These are phyloP conservation scores for Melanerpes aurifrons DNA, from an alignment of 2,113 vertebrate species.

Conservation along the genomic window DNA sequence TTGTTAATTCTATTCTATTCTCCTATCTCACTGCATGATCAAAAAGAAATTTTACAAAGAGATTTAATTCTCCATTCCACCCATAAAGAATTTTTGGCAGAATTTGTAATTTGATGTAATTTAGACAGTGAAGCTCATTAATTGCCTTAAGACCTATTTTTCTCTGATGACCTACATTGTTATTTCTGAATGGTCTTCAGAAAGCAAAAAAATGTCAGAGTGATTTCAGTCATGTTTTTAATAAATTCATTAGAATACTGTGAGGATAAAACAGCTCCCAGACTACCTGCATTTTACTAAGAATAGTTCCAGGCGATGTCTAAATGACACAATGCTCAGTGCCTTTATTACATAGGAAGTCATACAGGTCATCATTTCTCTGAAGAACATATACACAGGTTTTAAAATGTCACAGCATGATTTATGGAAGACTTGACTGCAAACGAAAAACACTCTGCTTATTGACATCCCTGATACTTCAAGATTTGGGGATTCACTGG, in stretches of 20 bases:
- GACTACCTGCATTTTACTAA: not conserved
- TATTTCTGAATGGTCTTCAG: not conserved
- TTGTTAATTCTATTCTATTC: not conserved
- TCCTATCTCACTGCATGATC: not conserved
- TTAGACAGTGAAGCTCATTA: not conserved
- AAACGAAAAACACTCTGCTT: not conserved
- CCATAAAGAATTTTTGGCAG: not conserved
- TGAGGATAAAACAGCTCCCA: not conserved
- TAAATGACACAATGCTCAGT: not conserved
- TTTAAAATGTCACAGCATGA: not conserved
- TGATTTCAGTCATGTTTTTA: not conserved
- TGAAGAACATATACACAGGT: not conserved
- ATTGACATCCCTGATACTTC: not conserved
- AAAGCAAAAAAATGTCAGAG: not conserved
- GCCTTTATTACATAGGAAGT: not conserved
- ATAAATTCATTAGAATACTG: not conserved
- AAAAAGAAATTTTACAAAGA: not conserved
- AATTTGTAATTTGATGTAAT: not conserved
- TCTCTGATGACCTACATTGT: not conserved
- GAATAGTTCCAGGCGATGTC: not conserved
- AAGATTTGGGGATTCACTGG: not conserved
- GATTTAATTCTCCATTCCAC: not conserved
- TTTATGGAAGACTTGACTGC: not conserved
- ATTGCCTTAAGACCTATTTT: not conserved
- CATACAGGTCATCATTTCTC: not conserved